Conservation (phyloP, 2,797 vertebrate genomes). For the Scyliorhinus canicula region DNA sequence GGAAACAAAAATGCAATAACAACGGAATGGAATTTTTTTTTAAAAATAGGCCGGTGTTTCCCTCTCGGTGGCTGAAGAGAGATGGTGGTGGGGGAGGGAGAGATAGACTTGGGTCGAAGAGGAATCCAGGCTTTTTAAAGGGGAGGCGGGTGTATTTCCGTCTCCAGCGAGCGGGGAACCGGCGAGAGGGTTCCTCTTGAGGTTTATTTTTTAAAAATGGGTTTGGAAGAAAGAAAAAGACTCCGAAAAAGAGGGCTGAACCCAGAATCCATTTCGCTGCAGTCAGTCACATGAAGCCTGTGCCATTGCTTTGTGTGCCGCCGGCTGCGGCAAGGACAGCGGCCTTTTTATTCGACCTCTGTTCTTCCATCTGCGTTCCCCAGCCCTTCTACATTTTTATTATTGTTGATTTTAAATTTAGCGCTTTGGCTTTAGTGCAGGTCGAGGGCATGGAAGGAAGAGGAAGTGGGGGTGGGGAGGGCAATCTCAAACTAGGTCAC, state of each 20-base stretch:
- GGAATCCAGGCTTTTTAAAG: neutral
- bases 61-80: neutral
- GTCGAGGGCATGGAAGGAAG: constrained; percentile 62
- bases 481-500: constrained; percentile 32
- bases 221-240: neutral
- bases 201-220: neutral
- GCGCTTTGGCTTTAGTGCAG: constrained; percentile 65
- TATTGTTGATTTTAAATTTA: constrained; percentile 66
- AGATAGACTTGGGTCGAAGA: neutral
- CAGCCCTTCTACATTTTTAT: constrained; percentile 47
- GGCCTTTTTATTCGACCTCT: constrained; percentile 36
- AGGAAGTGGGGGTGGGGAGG: constrained; percentile 52
- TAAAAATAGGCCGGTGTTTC: neutral
- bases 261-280: constrained; percentile 92
- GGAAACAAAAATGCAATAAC: constrained; percentile 37
- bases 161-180: neutral
- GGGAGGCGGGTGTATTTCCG: neutral
- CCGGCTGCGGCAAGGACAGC: constrained; percentile 44
- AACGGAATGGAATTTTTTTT: neutral
- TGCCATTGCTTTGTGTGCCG: constrained; percentile 56
- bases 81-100: neutral
- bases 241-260: constrained; percentile 52
- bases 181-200: neutral
- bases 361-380: constrained; percentile 51
- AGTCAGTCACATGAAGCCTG: constrained; percentile 86